Percentiles rank a stretch among this genome's conserved stretches.
These are phyloP conservation scores for Lithophane socia DNA, from an alignment of 2,888 invertebrate species.

Conservation along the genomic window DNA sequence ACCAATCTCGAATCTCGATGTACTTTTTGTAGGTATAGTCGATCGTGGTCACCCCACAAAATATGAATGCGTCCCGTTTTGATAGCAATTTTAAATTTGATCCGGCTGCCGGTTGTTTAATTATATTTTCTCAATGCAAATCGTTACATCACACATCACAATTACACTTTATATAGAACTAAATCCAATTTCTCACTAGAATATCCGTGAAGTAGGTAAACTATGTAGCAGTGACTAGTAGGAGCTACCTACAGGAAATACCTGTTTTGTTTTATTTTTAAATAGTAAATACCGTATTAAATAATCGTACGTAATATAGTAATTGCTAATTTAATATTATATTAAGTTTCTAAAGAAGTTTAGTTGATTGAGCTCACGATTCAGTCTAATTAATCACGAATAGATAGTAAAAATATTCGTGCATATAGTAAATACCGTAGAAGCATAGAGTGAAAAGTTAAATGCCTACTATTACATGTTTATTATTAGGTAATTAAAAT, in stretches of 20 bases:
- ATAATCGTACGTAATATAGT: constrained; percentile 20
- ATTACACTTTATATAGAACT: constrained; percentile 18
- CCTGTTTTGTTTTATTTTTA: constrained; percentile 5
- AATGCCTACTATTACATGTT: constrained; percentile 2
- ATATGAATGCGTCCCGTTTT: constrained; percentile 80
- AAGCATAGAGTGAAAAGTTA: constrained; percentile 28
- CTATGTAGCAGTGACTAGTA: not conserved
- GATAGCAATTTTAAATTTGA: constrained; percentile 83
- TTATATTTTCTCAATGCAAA: constrained; percentile 62
- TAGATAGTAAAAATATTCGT: constrained; percentile 36
- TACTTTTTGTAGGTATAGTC: not conserved
- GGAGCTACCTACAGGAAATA: not conserved
- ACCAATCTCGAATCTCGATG: not conserved
- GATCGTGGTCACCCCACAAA: constrained; percentile 66
- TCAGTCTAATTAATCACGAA: constrained; percentile 53
- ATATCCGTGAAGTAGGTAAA: constrained; percentile 14
- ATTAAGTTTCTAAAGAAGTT: constrained; percentile 32
- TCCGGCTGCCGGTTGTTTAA: constrained; percentile 73
- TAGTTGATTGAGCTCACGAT: constrained; percentile 54
- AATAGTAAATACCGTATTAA: too few species aligned
- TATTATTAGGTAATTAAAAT: not conserved
- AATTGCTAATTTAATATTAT: constrained; percentile 19
- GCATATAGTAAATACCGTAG: constrained; percentile 28
- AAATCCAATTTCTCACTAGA: constrained; percentile 18
- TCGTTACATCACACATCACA: constrained; percentile 41